Evolutionary conservation across 1,140 invertebrate species (phyloP).

Genomic region (Lepidurus packardi): DNA sequence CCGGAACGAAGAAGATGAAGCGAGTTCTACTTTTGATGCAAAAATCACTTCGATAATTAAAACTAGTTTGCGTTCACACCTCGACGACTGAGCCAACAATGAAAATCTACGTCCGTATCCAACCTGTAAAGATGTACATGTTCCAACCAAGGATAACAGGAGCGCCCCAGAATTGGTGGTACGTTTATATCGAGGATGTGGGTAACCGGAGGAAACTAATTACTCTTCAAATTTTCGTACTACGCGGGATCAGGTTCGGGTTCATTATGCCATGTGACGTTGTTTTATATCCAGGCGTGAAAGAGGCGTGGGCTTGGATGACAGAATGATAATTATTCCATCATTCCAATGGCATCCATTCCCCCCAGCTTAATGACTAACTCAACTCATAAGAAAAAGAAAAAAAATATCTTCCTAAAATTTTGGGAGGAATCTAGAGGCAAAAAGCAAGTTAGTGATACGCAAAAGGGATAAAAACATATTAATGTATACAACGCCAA

Average conservation of each 20-base stretch:
- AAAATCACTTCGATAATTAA: background rate
- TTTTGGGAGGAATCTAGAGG: too few species aligned
- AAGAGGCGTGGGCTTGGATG: background rate
- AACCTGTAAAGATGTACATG: background rate
- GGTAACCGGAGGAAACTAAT: conserved; percentile 13
- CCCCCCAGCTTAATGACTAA: background rate
- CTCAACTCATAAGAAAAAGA: background rate
- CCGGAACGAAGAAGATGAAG: too few species aligned
- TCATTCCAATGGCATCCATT: background rate
- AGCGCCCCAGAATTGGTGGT: background rate
- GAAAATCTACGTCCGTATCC: background rate
- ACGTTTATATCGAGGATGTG: background rate
- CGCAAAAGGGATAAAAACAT: too few species aligned
- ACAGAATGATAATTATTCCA: conserved; percentile 1
- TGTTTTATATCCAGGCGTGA: conserved; percentile 15
- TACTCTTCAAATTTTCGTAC: conserved; percentile 11
- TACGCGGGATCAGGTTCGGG: background rate
- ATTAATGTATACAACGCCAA: too few species aligned
- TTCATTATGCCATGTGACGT: conserved; percentile 5
- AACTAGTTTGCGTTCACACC: background rate
- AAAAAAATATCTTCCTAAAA: too few species aligned
- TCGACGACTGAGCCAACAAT: background rate
- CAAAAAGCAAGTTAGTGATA: too few species aligned
- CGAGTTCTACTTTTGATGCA: too few species aligned
- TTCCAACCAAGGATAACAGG: background rate